Evolutionary conservation across 2,797 vertebrate genomes (phyloP), one percentile per base, ranked within the genome.

Genomic region (Emydoidea blandingii): DNA sequence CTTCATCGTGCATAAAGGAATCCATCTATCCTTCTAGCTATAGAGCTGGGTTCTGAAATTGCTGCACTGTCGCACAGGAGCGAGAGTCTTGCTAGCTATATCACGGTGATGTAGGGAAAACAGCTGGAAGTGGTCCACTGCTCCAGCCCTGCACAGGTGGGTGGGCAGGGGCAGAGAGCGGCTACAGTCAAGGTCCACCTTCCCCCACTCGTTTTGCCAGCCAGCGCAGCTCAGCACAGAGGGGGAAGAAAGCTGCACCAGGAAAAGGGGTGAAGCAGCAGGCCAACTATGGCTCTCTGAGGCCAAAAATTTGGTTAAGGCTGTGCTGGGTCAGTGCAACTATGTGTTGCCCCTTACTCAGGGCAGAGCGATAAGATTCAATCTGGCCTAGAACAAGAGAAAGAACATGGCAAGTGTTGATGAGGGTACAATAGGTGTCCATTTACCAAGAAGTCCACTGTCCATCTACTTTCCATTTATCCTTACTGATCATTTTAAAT

Each of bases 401-500:
- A 2, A 44, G 84, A 93, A 52, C 52, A 44, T 4, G 11, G 37
- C 85, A 41, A 3, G 6, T 94, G 84, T 44, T 93, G 85, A 23
- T 53, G 79, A 94, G 57, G 37, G 91, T 84, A 21, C 12, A 87
- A 6, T 72, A 72, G n/a, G 34, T 37, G 86, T 83, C 68, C 81
- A 79, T 86, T 88, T 96, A 85, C 84, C 90, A 94, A 95, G 79
- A 94, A 95, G 79, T 93, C 83, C 92, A 83, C 91, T 86, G 65
- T 72, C 52, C 4, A n/a, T 11, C 56, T 21, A 76, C 65, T 87
- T 89, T 90, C 92, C 93, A 83, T 96, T 93, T 83, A 96, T 94
- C 97, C 96, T 96, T 92, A 93, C 95, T 87, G 83, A 95, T 81
- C 62, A 50, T 90, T 95, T 97, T 95, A 92, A 96, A 91, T 96